A percentile compares a stretch with the other conserved stretches of the same genome.
Conservation (phyloP, 37 sponge, comb jelly and placozoan species). For the Beroe ovata region DNA sequence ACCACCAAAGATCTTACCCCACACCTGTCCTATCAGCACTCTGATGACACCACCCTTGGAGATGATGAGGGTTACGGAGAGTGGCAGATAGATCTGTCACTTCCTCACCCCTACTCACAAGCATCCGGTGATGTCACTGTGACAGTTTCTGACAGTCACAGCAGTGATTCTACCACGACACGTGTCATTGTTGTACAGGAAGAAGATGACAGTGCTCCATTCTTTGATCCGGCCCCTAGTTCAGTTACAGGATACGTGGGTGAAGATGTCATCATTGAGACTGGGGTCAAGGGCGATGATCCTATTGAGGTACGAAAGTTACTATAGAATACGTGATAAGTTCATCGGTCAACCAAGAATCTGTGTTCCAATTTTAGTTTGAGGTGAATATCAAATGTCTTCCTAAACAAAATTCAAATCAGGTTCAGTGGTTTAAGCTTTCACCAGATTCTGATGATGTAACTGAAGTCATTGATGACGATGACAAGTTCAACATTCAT, state of each 20-base stretch:
- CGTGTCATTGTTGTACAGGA: background rate
- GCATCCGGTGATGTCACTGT: background rate
- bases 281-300: background rate
- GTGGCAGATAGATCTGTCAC: background rate
- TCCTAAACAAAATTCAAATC: too few relatives aligned
- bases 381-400: too few relatives aligned
- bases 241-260: background rate
- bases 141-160: background rate
- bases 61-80: background rate
- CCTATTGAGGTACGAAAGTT: too few relatives aligned
- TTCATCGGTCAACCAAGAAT: too few relatives aligned
- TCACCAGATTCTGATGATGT: background rate
- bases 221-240: conserved; percentile 23
- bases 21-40: background rate
- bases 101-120: background rate
- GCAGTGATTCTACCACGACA: background rate
- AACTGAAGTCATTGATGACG: background rate
- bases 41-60: background rate
- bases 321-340: too few relatives aligned
- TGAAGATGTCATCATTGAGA: background rate
- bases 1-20: background rate
- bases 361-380: too few relatives aligned
- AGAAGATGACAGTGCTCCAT: background rate
- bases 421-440: background rate
- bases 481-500: background rate